Evolutionary conservation across 2,888 invertebrate species (phyloP), one percentile per base, ranked within the genome.

Genomic region (Sarcophaga caerulescens): DNA sequence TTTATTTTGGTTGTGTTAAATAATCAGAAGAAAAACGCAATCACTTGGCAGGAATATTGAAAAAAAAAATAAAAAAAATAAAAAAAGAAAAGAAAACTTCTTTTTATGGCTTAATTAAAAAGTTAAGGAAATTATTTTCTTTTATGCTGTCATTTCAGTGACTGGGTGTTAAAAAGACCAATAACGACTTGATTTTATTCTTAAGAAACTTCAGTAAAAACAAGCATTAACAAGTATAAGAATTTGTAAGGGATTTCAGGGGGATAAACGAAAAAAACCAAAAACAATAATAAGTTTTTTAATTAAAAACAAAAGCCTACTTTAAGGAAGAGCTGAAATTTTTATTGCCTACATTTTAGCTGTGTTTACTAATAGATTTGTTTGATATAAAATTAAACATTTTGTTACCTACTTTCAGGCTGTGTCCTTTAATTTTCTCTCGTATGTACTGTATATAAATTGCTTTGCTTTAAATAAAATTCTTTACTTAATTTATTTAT

Each of bases 71-170:
- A 79, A 45, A n/a, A n/a, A 68, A 75, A 75, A 21, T 45, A 68
- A 17, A 70, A 68, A 69, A 45, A 47, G 35, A 74, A 80, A 52
- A 80, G 47, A 25, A 63, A 73, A 73, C 65, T 79, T 78, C 63
- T 19, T 73, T 80, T 73, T 77, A 63, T 52, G 47, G 60, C 66
- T 65, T 73, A 84, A 84, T 84, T 84, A 81, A 81, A 84, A 81
- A 84, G 84, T 77, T 81, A 44, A 66, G 21, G 52, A 62, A 52
- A 10, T 21, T 12, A n/a, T 14, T 65, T 65, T 65, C 66, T 52
- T 63, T 52, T 19, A 52, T 59, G 14, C 52, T 73, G 52, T 52
- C 52, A 52, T 52, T 52, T 52, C 12, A 52, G 52, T 52, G 35
- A 35, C 35, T 35, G 12, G 52, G 52, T 52, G 52, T 52, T 52